Conservation (phyloP, 2,888 invertebrate genomes). For the Cheilosia vulpina region DNA sequence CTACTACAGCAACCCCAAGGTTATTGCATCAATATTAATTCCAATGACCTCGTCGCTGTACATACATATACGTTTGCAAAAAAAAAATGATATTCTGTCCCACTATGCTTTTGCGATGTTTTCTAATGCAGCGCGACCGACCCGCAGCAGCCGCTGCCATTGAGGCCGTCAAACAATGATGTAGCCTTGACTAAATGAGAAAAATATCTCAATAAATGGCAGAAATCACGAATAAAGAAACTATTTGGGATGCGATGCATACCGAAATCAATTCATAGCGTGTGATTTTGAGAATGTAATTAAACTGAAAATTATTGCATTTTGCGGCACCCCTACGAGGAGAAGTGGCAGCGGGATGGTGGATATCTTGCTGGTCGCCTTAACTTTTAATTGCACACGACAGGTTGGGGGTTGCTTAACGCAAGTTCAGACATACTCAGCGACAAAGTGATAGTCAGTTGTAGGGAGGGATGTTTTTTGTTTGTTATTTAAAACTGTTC, state of each 20-base stretch:
- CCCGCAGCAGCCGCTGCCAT: slow-evolving; percentile 27
- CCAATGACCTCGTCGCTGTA: slow-evolving; percentile 65
- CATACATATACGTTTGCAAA: not conserved
- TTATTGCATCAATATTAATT: slow-evolving; percentile 72
- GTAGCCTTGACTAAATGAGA: slow-evolving; percentile 63
- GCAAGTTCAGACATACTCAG: slow-evolving; percentile 8
- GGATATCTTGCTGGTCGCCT: slow-evolving; percentile 10
- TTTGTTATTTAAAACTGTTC: not conserved
- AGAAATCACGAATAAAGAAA: slow-evolving; percentile 56
- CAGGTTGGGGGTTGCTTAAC: slow-evolving; percentile 18
- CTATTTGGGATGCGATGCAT: slow-evolving; percentile 53
- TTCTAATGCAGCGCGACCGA: slow-evolving; percentile 61
- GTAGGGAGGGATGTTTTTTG: not conserved
- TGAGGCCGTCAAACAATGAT: slow-evolving; percentile 47
- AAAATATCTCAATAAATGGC: slow-evolving; percentile 57
- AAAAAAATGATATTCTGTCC: slow-evolving; percentile 6
- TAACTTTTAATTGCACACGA: slow-evolving; percentile 31
- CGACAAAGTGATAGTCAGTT: not conserved
- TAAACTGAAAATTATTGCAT: slow-evolving; percentile 42
- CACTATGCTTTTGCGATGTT: slow-evolving; percentile 20
- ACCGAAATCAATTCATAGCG: slow-evolving; percentile 34
- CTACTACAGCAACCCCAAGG: slow-evolving; percentile 56
- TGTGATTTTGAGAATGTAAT: slow-evolving; percentile 44
- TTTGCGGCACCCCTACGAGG: slow-evolving; percentile 8
- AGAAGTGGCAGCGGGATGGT: not conserved